A percentile compares a stretch with the other conserved stretches of the same genome.
phyloP scores from a whole-genome alignment of 2,797 vertebrate genomes.

The Alcedo atthis region DNA sequence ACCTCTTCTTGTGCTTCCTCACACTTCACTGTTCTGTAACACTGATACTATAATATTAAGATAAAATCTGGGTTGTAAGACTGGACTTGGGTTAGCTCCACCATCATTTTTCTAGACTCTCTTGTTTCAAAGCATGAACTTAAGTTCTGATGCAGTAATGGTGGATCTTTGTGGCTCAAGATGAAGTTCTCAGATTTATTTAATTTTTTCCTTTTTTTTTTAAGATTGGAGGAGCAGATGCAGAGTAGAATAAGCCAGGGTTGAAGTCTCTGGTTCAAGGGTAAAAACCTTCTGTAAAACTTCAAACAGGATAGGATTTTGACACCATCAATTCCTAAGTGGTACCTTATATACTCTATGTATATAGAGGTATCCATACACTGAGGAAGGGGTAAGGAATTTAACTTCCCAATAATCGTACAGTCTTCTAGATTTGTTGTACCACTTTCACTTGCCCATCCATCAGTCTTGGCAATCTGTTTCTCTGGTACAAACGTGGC shows the following conservation, averaged over 20 bases:
- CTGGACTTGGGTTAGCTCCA: not conserved
- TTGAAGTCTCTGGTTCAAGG: not conserved
- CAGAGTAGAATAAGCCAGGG: not conserved
- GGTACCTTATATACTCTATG: accelerated
- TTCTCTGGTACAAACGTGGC: not conserved
- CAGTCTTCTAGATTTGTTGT: not conserved
- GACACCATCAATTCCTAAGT: not conserved
- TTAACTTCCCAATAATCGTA: not conserved
- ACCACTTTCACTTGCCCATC: not conserved
- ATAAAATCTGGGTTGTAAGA: not conserved
- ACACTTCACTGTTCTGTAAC: not conserved
- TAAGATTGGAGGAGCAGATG: not conserved
- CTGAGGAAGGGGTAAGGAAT: not conserved
- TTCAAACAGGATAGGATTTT: not conserved
- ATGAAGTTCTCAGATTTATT: not conserved
- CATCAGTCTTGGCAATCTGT: accelerated
- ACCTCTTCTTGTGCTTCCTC: not conserved
- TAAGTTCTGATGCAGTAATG: not conserved
- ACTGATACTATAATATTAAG: not conserved
- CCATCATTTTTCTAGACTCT: not conserved
- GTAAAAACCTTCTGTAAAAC: not conserved
- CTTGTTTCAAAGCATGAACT: not conserved
- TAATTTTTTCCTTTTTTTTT: not conserved
- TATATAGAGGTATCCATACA: accelerated
- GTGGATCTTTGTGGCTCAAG: not conserved